Evolutionary conservation across 2,113 vertebrate genomes (phyloP).

Genomic region (Sander vitreus): DNA sequence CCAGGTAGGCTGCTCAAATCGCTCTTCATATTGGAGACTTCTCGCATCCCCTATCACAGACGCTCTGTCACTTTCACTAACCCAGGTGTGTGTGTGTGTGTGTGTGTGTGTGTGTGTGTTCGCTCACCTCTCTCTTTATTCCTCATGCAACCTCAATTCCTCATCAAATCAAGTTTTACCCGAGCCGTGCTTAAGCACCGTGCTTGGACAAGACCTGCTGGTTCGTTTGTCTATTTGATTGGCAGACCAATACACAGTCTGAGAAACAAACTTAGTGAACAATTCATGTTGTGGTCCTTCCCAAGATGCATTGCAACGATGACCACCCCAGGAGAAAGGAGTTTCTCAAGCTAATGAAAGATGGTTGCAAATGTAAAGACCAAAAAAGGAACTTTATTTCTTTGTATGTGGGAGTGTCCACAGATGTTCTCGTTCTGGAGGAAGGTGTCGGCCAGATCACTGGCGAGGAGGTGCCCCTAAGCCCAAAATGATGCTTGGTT

Average conservation of each 20-base stretch:
- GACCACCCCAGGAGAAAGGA: not conserved
- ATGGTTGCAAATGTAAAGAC: not conserved
- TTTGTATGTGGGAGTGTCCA: too few species aligned
- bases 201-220: constrained; percentile 8
- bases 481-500: too few species aligned
- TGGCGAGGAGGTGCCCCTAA: too few species aligned
- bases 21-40: constrained; percentile 68
- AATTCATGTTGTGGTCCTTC: not conserved
- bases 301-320: not conserved
- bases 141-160: constrained; percentile 26
- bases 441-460: too few species aligned
- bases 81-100: constrained; percentile 67
- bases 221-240: constrained; percentile 9
- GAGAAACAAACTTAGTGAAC: constrained; percentile 1
- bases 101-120: constrained; percentile 69
- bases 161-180: constrained; percentile 42
- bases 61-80: constrained; percentile 76
- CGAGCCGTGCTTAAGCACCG: constrained; percentile 2
- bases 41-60: constrained; percentile 70
- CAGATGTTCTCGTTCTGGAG: too few species aligned
- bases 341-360: not conserved
- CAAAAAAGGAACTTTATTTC: too few species aligned
- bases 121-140: constrained; percentile 45
- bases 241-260: not conserved
- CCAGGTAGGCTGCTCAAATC: constrained; percentile 64